phyloP scores from a whole-genome alignment of 1,140 invertebrate genomes.

The Megathymus violae region DNA sequence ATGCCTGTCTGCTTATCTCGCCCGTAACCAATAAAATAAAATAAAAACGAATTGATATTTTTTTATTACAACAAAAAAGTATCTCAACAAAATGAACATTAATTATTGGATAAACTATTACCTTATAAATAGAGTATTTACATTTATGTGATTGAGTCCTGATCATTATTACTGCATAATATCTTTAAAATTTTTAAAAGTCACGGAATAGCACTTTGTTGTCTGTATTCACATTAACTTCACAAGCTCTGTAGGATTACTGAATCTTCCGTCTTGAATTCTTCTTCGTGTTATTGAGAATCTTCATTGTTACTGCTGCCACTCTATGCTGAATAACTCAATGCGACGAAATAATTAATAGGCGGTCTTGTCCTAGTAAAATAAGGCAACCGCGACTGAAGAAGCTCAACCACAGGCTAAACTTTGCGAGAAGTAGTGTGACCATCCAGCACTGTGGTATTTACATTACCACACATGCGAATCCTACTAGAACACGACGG shows the following conservation, averaged over 20 bases:
- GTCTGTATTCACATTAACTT: constrained; percentile 24
- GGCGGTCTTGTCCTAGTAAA: constrained; percentile 66
- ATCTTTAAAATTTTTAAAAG: constrained; percentile 18
- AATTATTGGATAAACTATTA: constrained; percentile 12
- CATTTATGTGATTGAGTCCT: constrained; percentile 6
- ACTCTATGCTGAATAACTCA: constrained; percentile 54
- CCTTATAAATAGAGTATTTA: constrained; percentile 13
- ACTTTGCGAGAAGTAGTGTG: constrained; percentile 42
- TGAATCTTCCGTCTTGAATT: constrained; percentile 24
- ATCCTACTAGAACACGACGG: constrained; percentile 65
- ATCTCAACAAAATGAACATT: constrained; percentile 7
- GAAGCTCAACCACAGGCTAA: constrained; percentile 26
- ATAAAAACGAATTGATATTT: constrained; percentile 1
- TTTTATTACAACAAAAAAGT: constrained; percentile 10
- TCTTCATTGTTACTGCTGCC: constrained; percentile 39
- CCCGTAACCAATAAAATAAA: background rate
- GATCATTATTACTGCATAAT: background rate
- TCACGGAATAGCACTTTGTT: constrained; percentile 10
- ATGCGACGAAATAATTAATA: constrained; percentile 48
- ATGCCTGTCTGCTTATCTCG: too few species aligned
- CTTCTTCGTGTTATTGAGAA: constrained; percentile 4
- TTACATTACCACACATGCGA: constrained; percentile 76
- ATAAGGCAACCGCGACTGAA: constrained; percentile 53
- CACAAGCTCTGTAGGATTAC: constrained; percentile 5
- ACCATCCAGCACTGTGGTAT: constrained; percentile 45